Conservation (phyloP, 2,113 vertebrate species). For the Sinocyclocheilus anshuiensis region DNA sequence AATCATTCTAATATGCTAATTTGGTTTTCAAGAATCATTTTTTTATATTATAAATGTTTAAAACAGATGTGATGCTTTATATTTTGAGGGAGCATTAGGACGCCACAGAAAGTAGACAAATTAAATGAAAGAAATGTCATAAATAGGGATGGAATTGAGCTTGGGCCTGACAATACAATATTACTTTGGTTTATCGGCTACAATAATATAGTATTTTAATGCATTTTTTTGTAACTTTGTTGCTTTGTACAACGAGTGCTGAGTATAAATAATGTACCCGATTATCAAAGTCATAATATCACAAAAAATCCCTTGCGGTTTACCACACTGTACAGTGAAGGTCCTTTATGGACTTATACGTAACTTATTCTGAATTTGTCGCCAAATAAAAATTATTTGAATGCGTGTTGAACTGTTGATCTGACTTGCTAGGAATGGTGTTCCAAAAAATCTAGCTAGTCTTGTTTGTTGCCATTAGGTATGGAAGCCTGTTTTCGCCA, state of each 20-base stretch:
- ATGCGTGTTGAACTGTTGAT: not conserved
- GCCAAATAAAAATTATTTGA: not conserved
- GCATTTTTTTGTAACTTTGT: not conserved
- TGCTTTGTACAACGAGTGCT: not conserved
- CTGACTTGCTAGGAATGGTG: not conserved
- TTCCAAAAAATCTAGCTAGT: not conserved
- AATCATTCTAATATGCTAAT: not conserved
- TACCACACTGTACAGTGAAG: not conserved
- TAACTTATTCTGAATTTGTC: not conserved
- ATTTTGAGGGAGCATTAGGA: not conserved
- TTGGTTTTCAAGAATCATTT: not conserved
- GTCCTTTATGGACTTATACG: not conserved
- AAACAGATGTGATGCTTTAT: not conserved
- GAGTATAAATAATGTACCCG: not conserved
- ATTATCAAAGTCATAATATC: not conserved
- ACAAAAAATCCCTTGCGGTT: not conserved
- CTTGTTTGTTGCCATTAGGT: not conserved
- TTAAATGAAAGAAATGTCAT: too few species aligned
- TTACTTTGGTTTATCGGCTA: too few species aligned
- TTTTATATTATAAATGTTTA: not conserved
- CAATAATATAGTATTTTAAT: too few species aligned
- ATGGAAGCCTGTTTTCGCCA: not conserved
- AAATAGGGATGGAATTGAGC: too few species aligned
- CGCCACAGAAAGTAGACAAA: too few species aligned
- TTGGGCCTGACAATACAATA: too few species aligned